Conservation (phyloP, 2,113 vertebrate species). For the Coturnix japonica region DNA sequence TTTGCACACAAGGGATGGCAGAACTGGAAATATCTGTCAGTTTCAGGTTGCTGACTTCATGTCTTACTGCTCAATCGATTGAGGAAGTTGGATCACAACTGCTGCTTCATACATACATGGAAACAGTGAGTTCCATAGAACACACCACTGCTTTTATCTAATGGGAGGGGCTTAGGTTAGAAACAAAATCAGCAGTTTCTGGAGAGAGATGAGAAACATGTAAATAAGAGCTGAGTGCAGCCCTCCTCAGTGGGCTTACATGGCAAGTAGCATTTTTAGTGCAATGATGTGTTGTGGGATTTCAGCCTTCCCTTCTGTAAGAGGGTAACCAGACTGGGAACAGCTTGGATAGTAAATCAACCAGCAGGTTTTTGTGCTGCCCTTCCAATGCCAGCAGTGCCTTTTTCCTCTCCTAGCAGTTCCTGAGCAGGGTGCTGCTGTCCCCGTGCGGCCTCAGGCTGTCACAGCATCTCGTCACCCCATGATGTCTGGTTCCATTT, state of each 20-base stretch:
- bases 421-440: background rate
- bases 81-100: background rate
- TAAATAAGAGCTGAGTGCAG: background rate
- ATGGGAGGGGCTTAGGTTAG: background rate
- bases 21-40: background rate
- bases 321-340: background rate
- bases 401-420: accelerated
- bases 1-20: accelerated
- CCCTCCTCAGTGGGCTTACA: background rate
- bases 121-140: too few species aligned
- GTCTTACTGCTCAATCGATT: background rate
- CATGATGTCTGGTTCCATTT: accelerated
- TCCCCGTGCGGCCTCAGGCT: background rate
- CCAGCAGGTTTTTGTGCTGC: background rate
- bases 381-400: background rate
- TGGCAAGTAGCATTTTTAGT: background rate
- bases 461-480: background rate
- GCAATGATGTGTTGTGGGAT: accelerated
- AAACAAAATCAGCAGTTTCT: background rate
- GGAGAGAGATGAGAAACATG: background rate
- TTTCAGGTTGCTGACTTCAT: background rate
- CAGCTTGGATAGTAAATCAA: too few species aligned
- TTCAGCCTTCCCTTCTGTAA: background rate
- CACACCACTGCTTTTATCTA: background rate
- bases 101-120: too few species aligned